Conservation (phyloP, 2,113 vertebrate species). For the Bubo scandiacus region DNA sequence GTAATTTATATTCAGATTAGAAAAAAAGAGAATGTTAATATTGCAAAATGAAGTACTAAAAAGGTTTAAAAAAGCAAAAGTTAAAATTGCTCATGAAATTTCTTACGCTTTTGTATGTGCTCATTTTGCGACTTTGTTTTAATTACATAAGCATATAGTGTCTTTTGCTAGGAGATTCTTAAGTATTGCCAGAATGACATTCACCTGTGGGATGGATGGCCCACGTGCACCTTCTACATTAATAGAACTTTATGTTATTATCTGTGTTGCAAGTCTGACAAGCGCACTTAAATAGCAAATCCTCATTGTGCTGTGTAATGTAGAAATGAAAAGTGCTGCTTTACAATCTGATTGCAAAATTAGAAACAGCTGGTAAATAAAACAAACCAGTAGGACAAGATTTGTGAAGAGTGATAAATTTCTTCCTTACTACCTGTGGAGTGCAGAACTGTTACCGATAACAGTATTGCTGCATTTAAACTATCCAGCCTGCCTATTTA, state of each 20-base stretch:
- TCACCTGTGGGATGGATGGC: neutral
- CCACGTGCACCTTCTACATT: neutral
- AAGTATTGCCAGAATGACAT: neutral
- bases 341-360: neutral
- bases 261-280: neutral
- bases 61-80: slow-evolving; percentile 14
- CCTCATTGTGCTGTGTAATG: neutral
- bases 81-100: neutral
- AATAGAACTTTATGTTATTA: neutral
- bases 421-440: neutral
- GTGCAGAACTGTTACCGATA: neutral
- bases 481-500: neutral
- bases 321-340: neutral
- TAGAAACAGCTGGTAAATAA: neutral
- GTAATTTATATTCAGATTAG: slow-evolving; percentile 18
- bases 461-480: neutral
- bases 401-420: neutral
- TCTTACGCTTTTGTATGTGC: neutral
- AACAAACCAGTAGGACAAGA: neutral
- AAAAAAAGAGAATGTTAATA: neutral
- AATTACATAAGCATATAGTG: neutral
- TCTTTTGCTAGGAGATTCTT: neutral
- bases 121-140: neutral
- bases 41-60: slow-evolving; percentile 23
- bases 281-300: neutral